phyloP scores from a whole-genome alignment of 2,888 invertebrate species.

The Oxystoma pomonae region DNA sequence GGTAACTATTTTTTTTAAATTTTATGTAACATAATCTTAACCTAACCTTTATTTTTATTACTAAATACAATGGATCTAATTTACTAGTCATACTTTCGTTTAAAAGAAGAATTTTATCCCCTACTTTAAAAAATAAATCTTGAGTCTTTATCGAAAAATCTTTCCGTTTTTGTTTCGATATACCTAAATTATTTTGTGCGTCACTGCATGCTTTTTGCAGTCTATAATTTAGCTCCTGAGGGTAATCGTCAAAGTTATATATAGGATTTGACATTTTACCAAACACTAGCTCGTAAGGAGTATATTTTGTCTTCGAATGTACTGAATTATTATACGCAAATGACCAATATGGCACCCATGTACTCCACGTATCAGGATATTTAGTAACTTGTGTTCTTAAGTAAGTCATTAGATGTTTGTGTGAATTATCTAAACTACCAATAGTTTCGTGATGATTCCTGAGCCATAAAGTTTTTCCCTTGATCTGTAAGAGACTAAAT shows the following conservation, averaged over 20 bases:
- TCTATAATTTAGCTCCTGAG: slow-evolving; percentile 21
- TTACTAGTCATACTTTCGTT: neutral
- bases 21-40: neutral
- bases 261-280: slow-evolving; percentile 19
- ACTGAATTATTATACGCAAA: slow-evolving; percentile 24
- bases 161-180: slow-evolving; percentile 10
- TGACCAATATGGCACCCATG: slow-evolving; percentile 23
- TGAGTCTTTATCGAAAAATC: neutral
- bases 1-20: neutral
- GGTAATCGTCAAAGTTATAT: slow-evolving; percentile 22
- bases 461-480: too few species aligned
- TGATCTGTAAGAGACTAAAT: too few species aligned
- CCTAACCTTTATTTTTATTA: neutral
- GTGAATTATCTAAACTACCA: too few species aligned
- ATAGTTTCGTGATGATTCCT: too few species aligned
- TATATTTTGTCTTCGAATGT: slow-evolving; percentile 21
- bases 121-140: too few species aligned
- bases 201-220: slow-evolving; percentile 19
- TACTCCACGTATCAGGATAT: too few species aligned
- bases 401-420: too few species aligned
- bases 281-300: slow-evolving; percentile 23
- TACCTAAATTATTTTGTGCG: slow-evolving; percentile 19
- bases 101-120: neutral
- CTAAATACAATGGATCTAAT: neutral
- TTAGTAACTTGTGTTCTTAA: too few species aligned